Conservation (phyloP, 2,797 vertebrate species). For the Falco cherrug region DNA sequence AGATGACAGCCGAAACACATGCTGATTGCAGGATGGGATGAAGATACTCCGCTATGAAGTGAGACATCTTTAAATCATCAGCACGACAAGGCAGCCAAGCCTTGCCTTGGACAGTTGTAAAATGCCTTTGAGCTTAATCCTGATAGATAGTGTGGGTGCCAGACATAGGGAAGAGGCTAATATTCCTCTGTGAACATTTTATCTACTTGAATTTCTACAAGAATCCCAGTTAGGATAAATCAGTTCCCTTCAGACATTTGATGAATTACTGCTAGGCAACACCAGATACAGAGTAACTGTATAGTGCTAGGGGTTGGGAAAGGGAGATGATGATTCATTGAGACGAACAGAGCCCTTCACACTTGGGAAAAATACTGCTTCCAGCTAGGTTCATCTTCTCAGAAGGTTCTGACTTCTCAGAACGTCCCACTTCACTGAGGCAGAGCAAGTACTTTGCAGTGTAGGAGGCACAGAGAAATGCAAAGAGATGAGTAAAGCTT, state of each 20-base stretch:
- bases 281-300: conserved; percentile 17
- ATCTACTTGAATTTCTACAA: conserved; percentile 8
- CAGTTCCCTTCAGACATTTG: not conserved
- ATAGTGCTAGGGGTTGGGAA: not conserved
- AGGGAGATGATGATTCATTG: conserved; percentile 34
- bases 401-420: conserved; percentile 15
- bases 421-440: not conserved
- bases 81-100: not conserved
- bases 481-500: not conserved
- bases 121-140: not conserved
- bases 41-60: not conserved
- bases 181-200: conserved; percentile 1
- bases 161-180: conserved; percentile 9
- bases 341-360: conserved; percentile 30
- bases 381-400: not conserved
- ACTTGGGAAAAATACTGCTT: conserved; percentile 5
- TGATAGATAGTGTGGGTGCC: not conserved
- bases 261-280: conserved; percentile 33
- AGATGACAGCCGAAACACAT: not conserved
- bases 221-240: not conserved
- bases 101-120: not conserved
- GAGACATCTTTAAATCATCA: conserved; percentile 1
- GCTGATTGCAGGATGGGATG: not conserved
- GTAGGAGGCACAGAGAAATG: not conserved
- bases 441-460: not conserved